Percentiles rank a stretch among this genome's conserved stretches.
Conservation (phyloP, 2,113 vertebrate species). For the Quiscalus mexicanus region DNA sequence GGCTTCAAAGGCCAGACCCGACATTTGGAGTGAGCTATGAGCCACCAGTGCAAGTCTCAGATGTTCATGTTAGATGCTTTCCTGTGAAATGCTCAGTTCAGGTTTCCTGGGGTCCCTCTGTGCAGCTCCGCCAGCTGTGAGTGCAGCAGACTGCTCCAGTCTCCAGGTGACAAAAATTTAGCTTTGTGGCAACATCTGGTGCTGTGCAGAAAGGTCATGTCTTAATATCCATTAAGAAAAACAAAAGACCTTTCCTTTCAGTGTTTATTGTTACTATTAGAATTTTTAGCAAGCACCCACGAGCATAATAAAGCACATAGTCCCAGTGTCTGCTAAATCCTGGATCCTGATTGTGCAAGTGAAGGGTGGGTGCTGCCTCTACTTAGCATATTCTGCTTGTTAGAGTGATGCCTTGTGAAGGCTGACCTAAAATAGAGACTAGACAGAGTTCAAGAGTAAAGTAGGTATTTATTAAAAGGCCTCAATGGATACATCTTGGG, state of each 20-base stretch:
- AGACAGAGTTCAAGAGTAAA: neutral
- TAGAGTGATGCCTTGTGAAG: neutral
- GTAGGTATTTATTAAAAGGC: neutral
- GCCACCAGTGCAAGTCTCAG: neutral
- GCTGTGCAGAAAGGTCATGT: neutral
- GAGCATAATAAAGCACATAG: neutral
- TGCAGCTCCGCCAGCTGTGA: neutral
- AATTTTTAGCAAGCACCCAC: neutral
- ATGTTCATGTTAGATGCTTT: neutral
- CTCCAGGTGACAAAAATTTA: neutral
- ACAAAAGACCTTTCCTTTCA: neutral
- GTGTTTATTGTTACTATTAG: neutral
- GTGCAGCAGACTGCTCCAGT: neutral
- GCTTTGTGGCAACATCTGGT: neutral
- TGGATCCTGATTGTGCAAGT: neutral
- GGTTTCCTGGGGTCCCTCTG: neutral
- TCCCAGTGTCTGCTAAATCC: neutral
- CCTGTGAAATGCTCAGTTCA: neutral
- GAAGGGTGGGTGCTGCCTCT: fast-evolving
- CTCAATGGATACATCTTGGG: neutral
- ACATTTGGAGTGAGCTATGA: neutral
- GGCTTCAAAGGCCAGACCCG: neutral
- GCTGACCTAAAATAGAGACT: neutral
- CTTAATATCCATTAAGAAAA: neutral
- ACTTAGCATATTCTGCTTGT: neutral